Evolutionary conservation across 2,888 invertebrate genomes (phyloP).

Genomic region (Machimus atricapillus): DNA sequence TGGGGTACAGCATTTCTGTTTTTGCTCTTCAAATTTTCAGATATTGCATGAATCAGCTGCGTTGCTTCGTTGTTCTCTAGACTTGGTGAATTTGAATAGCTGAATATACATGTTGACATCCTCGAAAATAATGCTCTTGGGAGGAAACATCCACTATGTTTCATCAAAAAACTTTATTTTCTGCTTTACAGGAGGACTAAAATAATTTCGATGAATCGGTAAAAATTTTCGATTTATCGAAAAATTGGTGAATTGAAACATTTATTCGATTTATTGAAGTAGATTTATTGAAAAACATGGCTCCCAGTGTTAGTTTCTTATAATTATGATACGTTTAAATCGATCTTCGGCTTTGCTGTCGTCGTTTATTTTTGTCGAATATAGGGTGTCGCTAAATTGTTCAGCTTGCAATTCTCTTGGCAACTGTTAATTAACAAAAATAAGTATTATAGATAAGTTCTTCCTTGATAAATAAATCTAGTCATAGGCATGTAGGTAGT

Average conservation of each 20-base stretch:
- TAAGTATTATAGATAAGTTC: constrained; percentile 7
- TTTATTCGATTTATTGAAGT: not conserved
- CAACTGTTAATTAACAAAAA: constrained; percentile 24
- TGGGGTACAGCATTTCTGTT: not conserved
- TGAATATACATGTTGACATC: not conserved
- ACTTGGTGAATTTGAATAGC: not conserved
- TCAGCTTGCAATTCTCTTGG: not conserved
- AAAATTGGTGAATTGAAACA: not conserved
- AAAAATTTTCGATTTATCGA: not conserved
- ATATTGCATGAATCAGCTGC: not conserved
- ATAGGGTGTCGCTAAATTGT: not conserved
- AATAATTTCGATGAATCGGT: not conserved
- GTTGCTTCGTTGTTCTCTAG: not conserved
- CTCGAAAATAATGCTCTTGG: not conserved
- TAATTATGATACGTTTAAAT: no score
- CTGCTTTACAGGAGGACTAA: no score
- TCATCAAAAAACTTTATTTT: no score
- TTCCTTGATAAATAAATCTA: constrained; percentile 16
- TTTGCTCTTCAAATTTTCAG: not conserved
- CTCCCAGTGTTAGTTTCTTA: no score
- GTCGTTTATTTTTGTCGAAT: not conserved
- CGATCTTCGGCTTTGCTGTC: no score
- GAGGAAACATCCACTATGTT: no score
- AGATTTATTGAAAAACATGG: not conserved
- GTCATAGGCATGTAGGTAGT: constrained; percentile 28